A percentile compares a stretch with the other conserved stretches of the same genome.
Evolutionary conservation across 1,140 invertebrate genomes (phyloP).

Genomic region (Caerostris darwini): DNA sequence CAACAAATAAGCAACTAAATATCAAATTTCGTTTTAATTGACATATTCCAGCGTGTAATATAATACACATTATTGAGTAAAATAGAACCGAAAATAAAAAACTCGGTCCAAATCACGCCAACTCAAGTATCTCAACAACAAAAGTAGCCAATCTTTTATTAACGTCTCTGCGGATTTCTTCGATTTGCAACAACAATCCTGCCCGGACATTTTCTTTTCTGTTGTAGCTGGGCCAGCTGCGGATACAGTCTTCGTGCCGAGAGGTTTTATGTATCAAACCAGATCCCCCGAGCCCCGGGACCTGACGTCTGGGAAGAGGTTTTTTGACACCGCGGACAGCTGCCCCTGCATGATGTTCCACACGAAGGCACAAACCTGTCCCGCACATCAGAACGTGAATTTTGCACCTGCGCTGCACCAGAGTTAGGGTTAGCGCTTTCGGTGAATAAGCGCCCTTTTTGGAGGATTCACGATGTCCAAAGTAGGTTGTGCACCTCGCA

Average conservation of each 20-base stretch:
- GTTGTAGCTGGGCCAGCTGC: neutral
- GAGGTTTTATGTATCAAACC: conserved; percentile 40
- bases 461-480: neutral
- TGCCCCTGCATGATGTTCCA: conserved; percentile 16
- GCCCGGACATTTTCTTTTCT: neutral
- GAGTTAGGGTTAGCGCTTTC: neutral
- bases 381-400: conserved; percentile 21
- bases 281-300: neutral
- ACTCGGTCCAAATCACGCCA: too few relatives aligned
- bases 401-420: neutral
- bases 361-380: conserved; percentile 8
- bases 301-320: conserved; percentile 5
- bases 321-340: conserved; percentile 41
- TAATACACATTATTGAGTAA: too few relatives aligned
- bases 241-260: neutral
- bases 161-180: neutral
- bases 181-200: neutral
- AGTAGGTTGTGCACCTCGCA: too few relatives aligned
- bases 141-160: neutral
- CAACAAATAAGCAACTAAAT: too few relatives aligned
- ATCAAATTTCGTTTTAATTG: too few relatives aligned
- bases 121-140: too few relatives aligned
- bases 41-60: too few relatives aligned
- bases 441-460: neutral
- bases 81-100: too few relatives aligned